Percentiles rank a stretch among this genome's conserved stretches.
Conservation (phyloP, 2,888 invertebrate species). For the Sepiola atlantica region DNA sequence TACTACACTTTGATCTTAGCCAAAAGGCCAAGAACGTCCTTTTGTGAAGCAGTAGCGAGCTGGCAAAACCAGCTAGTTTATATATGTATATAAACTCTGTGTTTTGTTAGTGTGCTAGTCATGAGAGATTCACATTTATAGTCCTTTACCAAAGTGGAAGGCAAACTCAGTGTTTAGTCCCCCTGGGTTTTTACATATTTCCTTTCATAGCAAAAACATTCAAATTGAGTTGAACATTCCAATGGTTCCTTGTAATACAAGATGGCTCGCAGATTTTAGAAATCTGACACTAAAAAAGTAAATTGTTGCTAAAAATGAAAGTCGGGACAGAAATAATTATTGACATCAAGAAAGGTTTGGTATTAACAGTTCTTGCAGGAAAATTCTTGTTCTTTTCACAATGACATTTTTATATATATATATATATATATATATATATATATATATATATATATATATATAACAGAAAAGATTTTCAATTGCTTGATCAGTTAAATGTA, state of each 20-base stretch:
- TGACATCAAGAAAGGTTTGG: neutral
- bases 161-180: neutral
- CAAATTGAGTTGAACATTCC: neutral
- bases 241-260: neutral
- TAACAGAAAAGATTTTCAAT: too few relatives aligned
- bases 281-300: neutral
- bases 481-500: too few relatives aligned
- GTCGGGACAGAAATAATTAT: neutral
- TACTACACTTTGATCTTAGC: too few relatives aligned
- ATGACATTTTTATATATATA: slow-evolving; percentile 36
- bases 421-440: too few relatives aligned
- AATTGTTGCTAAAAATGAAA: neutral
- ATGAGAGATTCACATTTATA: neutral
- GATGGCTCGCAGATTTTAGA: neutral
- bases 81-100: neutral
- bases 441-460: too few relatives aligned
- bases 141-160: neutral
- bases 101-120: neutral
- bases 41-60: too few relatives aligned
- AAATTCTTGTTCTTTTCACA: neutral
- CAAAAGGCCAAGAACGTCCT: too few relatives aligned
- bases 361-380: neutral
- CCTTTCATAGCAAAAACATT: neutral
- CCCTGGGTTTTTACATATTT: neutral
- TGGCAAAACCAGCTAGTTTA: too few relatives aligned